A percentile compares a stretch with the other conserved stretches of the same genome.
Evolutionary conservation across 1,140 invertebrate species (phyloP).

Genomic region (Melipona quadrifasciata): DNA sequence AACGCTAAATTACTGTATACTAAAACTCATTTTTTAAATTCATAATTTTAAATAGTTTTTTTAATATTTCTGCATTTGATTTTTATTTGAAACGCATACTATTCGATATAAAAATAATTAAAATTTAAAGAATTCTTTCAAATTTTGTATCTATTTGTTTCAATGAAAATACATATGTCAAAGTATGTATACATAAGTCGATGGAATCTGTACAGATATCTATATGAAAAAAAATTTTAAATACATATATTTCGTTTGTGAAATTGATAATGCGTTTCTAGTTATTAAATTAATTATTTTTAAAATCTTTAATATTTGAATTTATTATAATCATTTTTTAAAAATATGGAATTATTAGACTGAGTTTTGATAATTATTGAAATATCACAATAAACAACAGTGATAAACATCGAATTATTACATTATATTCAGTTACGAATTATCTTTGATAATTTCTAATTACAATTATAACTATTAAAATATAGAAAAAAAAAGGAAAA

Average conservation of each 20-base stretch:
- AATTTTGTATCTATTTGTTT: background rate
- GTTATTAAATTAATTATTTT: background rate
- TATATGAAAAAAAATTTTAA: background rate
- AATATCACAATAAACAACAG: background rate
- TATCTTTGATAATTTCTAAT: background rate
- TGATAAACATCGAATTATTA: slow-evolving; percentile 6
- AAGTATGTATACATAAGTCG: background rate
- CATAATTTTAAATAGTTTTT: background rate
- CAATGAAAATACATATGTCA: background rate
- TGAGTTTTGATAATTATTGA: background rate
- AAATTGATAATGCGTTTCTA: background rate
- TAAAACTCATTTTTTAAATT: background rate
- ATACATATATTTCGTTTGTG: background rate
- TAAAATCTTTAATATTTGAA: background rate
- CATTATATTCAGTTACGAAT: background rate
- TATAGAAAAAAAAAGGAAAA: background rate
- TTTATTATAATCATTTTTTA: background rate
- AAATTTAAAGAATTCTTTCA: background rate
- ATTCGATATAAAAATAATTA: background rate
- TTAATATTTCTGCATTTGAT: background rate
- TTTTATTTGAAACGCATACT: background rate
- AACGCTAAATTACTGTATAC: background rate
- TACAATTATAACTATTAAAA: background rate
- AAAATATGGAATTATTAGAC: background rate
- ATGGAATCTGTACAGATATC: background rate